These are phyloP conservation scores for Lepus townsendii DNA, from an alignment of 2,797 vertebrate species.

Conservation along the genomic window DNA sequence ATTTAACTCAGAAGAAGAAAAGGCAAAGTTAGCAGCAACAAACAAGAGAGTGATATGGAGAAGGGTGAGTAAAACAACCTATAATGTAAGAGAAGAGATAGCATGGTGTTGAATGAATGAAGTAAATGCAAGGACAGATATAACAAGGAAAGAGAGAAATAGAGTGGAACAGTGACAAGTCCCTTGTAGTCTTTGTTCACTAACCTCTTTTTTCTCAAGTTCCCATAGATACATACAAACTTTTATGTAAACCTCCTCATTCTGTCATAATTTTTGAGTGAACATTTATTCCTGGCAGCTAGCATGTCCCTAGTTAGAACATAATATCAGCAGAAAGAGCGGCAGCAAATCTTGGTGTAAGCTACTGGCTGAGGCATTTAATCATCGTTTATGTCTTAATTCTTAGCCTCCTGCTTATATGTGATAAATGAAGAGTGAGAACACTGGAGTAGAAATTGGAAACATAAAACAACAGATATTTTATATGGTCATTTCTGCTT, in stretches of 20 bases:
- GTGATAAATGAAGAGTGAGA: conserved; percentile 15
- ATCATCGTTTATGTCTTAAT: not conserved
- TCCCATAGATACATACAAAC: not conserved
- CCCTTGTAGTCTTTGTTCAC: not conserved
- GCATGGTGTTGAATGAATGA: not conserved
- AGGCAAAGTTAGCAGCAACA: conserved; percentile 7
- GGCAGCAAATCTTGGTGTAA: not conserved
- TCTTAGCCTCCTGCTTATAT: not conserved
- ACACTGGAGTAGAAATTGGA: not conserved
- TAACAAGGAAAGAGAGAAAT: not conserved
- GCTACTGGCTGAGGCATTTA: not conserved
- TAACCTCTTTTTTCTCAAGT: not conserved
- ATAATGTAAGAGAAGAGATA: not conserved
- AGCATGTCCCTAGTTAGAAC: not conserved
- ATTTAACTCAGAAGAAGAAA: conserved; percentile 17
- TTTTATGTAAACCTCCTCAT: not conserved
- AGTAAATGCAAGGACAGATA: not conserved
- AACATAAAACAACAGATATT: not conserved
- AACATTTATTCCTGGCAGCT: conserved; percentile 8
- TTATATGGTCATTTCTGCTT: conserved; percentile 36
- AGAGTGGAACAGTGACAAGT: not conserved
- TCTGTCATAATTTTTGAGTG: not conserved
- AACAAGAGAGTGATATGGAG: not conserved
- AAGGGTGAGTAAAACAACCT: not conserved
- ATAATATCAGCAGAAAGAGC: not conserved